phyloP scores from a whole-genome alignment of 2,113 vertebrate genomes.

The Rhinichthys klamathensis region DNA sequence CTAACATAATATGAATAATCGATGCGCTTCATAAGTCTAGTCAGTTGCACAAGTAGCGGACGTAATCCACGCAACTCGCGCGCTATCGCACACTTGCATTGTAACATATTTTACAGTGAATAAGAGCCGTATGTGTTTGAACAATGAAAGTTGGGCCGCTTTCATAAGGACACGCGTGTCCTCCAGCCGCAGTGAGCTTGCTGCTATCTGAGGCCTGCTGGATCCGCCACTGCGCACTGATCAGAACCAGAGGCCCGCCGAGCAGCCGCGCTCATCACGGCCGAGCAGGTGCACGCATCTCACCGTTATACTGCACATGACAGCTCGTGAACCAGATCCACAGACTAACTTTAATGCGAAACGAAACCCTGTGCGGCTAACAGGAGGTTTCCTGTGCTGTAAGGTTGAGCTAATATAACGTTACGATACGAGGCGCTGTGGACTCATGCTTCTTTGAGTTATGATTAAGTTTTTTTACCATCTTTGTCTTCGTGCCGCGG shows the following conservation, averaged over 20 bases:
- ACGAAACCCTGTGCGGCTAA: background rate
- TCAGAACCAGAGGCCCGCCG: background rate
- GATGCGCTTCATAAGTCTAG: background rate
- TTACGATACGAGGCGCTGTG: background rate
- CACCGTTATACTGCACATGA: background rate
- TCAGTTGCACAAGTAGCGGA: background rate
- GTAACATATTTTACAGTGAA: background rate
- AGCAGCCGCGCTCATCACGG: background rate
- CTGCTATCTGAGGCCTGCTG: slow-evolving; percentile 30
- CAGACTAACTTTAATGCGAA: background rate
- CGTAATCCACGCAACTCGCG: background rate
- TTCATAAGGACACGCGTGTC: background rate
- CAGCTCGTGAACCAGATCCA: background rate
- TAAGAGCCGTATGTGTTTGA: background rate
- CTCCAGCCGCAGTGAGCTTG: slow-evolving; percentile 37
- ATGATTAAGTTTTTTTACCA: slow-evolving; percentile 6
- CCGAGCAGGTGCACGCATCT: background rate
- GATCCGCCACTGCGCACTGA: background rate
- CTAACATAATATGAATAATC: background rate
- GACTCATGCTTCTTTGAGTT: slow-evolving; percentile 6
- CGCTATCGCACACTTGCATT: background rate
- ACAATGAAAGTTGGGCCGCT: background rate
- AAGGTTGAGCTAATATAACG: slow-evolving; percentile 5
- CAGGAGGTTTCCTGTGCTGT: slow-evolving; percentile 22
- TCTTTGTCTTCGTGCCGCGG: background rate